Evolutionary conservation across 2,888 invertebrate genomes (phyloP).

Genomic region (Microctonus hyperodae): DNA sequence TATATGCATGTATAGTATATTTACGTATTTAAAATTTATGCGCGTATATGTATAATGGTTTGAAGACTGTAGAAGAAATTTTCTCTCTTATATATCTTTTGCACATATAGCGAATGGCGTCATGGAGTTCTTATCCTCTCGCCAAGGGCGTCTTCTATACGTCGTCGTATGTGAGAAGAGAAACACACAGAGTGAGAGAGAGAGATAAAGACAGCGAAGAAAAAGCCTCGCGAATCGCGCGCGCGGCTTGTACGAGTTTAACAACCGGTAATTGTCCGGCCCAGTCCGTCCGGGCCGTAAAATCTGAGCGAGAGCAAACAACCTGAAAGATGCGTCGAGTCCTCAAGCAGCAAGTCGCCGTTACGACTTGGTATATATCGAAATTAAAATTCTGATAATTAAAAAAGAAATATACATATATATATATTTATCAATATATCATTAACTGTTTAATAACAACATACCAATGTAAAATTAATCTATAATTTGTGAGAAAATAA

Average conservation of each 20-base stretch:
- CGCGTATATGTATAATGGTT: background rate
- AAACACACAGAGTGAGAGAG: slow-evolving; percentile 18
- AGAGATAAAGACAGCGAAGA: slow-evolving; percentile 27
- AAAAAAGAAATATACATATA: background rate
- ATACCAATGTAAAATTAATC: background rate
- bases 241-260: slow-evolving; percentile 47
- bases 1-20: background rate
- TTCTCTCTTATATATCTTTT: slow-evolving; percentile 4
- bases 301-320: slow-evolving; percentile 57
- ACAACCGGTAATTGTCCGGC: slow-evolving; percentile 58
- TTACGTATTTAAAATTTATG: slow-evolving; percentile 1
- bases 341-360: slow-evolving; percentile 32
- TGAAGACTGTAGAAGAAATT: background rate
- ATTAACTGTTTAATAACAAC: background rate
- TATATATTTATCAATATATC: background rate
- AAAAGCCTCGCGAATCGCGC: slow-evolving; percentile 26
- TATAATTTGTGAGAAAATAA: background rate
- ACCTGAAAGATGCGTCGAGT: slow-evolving; percentile 39
- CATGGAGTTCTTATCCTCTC: slow-evolving; percentile 38
- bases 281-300: slow-evolving; percentile 55
- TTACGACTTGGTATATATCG: slow-evolving; percentile 33
- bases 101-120: slow-evolving; percentile 27
- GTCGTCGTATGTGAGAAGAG: slow-evolving; percentile 31
- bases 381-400: slow-evolving; percentile 4
- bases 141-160: slow-evolving; percentile 33